These are phyloP conservation scores for Cantharis nigra DNA, from an alignment of 2,888 invertebrate species.

Conservation along the genomic window DNA sequence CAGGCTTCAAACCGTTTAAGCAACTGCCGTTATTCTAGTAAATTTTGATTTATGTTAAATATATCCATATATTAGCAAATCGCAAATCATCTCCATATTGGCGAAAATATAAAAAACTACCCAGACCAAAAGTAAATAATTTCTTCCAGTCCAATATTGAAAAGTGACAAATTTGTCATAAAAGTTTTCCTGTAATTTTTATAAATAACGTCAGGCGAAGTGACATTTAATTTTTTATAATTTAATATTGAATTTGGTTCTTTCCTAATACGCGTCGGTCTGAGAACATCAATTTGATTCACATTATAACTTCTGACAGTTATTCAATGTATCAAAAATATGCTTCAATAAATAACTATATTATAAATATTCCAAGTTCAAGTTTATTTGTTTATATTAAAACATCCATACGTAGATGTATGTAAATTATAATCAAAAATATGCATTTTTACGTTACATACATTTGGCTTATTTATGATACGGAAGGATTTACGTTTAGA, in stretches of 20 bases:
- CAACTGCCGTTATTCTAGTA: neutral
- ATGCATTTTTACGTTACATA: neutral
- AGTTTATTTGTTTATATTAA: neutral
- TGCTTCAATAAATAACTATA: neutral
- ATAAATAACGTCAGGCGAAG: neutral
- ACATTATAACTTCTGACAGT: neutral
- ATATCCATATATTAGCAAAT: too few species aligned
- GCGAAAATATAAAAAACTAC: neutral
- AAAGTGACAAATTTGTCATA: neutral
- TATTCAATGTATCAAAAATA: neutral
- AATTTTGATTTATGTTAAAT: neutral
- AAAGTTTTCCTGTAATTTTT: neutral
- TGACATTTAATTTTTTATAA: neutral
- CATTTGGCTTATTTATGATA: neutral
- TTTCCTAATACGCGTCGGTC: neutral
- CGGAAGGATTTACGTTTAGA: neutral
- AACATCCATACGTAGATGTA: neutral
- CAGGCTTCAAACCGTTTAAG: neutral
- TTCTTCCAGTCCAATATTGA: neutral
- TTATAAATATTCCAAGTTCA: neutral
- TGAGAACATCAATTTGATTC: neutral
- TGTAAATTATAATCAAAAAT: neutral
- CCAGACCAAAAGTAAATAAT: neutral
- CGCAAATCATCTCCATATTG: neutral
- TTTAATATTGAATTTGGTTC: neutral